These are phyloP conservation scores for Heterodera carotae DNA, from an alignment of 1,140 invertebrate species.

Conservation along the genomic window DNA sequence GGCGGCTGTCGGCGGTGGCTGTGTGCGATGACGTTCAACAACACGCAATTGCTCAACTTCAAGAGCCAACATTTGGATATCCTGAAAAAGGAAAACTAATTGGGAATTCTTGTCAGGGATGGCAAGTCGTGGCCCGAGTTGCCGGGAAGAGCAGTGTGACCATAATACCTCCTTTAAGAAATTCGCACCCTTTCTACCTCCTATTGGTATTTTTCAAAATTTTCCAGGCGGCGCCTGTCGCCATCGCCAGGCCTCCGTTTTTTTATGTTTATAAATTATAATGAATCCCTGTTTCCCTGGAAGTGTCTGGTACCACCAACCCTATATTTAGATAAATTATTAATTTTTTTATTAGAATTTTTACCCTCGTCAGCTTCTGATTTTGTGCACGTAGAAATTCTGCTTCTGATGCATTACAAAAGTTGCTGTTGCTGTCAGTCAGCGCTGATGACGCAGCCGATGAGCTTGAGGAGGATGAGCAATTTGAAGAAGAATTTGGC, in stretches of 20 bases:
- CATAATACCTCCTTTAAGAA: too few species aligned
- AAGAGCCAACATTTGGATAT: constrained; percentile 6
- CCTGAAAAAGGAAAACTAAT: background rate
- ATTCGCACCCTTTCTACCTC: background rate
- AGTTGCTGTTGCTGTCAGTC: constrained; percentile 3
- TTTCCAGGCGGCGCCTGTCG: background rate
- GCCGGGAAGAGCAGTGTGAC: too few species aligned
- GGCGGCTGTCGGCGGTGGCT: too few species aligned
- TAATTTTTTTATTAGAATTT: background rate
- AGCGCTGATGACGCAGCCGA: background rate
- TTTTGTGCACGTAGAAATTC: constrained; percentile 32
- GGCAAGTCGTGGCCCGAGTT: too few species aligned
- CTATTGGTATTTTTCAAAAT: background rate
- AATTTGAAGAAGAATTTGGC: constrained; percentile 18
- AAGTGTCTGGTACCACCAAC: too few species aligned
- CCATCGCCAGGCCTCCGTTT: too few species aligned
- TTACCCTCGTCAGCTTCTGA: constrained; percentile 23
- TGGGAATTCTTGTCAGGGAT: background rate
- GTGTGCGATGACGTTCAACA: background rate
- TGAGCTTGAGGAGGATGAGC: constrained; percentile 16
- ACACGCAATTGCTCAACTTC: constrained; percentile 11
- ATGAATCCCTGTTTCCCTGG: too few species aligned
- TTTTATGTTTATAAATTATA: too few species aligned
- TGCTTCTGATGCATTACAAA: constrained; percentile 1
- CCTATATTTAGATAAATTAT: too few species aligned